A percentile compares a stretch with the other conserved stretches of the same genome.
These are phyloP conservation scores for Salpingus planirostris DNA, from an alignment of 2,888 invertebrate genomes.

Conservation along the genomic window DNA sequence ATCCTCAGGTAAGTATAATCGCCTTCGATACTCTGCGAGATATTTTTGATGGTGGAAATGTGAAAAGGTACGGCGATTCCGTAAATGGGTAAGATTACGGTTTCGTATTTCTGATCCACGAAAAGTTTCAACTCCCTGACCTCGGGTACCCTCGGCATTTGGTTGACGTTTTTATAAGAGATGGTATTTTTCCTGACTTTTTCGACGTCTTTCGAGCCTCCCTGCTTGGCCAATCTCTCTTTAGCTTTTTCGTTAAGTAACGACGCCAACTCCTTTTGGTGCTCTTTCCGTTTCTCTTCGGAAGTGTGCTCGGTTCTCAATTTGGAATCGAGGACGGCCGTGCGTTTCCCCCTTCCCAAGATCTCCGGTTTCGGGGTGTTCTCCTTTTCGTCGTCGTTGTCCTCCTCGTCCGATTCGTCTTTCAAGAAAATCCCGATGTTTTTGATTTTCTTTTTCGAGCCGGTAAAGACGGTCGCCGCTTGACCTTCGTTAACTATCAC, in stretches of 20 bases:
- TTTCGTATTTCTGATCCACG: conserved; percentile 96
- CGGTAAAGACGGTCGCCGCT: conserved; percentile 79
- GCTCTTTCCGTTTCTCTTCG: conserved; percentile 94
- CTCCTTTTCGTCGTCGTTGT: conserved; percentile 69
- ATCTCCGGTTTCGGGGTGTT: conserved; percentile 58
- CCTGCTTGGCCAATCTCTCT: conserved; percentile 82
- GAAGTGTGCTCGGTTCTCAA: conserved; percentile 89
- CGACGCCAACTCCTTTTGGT: conserved; percentile 90
- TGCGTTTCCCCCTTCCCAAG: conserved; percentile 70
- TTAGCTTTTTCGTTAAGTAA: conserved; percentile 88
- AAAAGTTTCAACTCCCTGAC: conserved; percentile 88
- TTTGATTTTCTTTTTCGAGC: conserved; percentile 90
- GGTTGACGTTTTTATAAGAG: conserved; percentile 85
- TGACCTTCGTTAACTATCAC: conserved; percentile 84
- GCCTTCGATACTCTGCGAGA: conserved; percentile 96
- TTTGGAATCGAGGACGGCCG: conserved; percentile 88
- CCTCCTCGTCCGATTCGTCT: conserved; percentile 73
- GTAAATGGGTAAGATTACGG: conserved; percentile 95
- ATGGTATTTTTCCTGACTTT: conserved; percentile 90
- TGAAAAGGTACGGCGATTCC: conserved; percentile 96
- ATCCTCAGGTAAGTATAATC: conserved; percentile 97
- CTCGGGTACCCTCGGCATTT: conserved; percentile 91
- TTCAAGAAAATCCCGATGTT: conserved; percentile 93
- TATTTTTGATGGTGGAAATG: conserved; percentile 98
- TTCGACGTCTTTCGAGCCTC: conserved; percentile 75